Evolutionary conservation across 2,797 vertebrate genomes (phyloP).

Genomic region (Smutsia temminckii): DNA sequence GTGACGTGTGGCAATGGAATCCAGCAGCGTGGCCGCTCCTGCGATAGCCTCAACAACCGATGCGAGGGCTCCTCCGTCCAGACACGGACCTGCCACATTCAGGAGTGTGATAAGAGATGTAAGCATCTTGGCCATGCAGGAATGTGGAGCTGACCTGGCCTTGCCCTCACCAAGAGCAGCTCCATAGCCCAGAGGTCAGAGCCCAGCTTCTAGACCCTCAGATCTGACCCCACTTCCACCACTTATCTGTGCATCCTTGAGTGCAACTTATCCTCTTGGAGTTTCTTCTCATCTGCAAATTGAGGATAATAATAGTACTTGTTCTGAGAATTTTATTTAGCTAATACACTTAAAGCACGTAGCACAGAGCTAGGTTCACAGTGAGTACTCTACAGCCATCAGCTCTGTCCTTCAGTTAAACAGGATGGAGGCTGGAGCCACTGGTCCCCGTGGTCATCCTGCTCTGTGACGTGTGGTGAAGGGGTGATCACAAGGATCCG

Average conservation of each 20-base stretch:
- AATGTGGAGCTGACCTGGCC: neutral
- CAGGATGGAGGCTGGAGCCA: conserved; percentile 99
- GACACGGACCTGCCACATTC: conserved; percentile 96
- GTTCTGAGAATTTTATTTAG: conserved; percentile 17
- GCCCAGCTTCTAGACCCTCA: neutral
- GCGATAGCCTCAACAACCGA: conserved; percentile 97
- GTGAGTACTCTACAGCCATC: neutral
- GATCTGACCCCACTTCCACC: neutral
- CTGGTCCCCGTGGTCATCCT: conserved; percentile 99
- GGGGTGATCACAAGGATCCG: conserved; percentile 97
- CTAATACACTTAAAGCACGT: neutral
- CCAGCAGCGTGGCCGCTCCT: conserved; percentile 98
- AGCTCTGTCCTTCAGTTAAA: conserved; percentile 88
- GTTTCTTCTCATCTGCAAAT: neutral
- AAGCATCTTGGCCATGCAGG: conserved; percentile 79
- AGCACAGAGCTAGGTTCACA: neutral
- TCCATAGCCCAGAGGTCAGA: neutral
- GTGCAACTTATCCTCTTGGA: neutral
- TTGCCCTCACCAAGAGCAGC: neutral
- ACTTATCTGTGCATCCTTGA: neutral
- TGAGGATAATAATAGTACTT: neutral
- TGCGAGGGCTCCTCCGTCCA: conserved; percentile 98
- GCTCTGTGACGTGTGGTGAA: conserved; percentile 95
- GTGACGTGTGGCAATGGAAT: conserved; percentile 96
- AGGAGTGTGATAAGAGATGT: conserved; percentile 99